Evolutionary conservation across 2,797 vertebrate species (phyloP), one percentile per base, ranked within the genome.

Genomic region (Pseudochaenichthys georgianus): DNA sequence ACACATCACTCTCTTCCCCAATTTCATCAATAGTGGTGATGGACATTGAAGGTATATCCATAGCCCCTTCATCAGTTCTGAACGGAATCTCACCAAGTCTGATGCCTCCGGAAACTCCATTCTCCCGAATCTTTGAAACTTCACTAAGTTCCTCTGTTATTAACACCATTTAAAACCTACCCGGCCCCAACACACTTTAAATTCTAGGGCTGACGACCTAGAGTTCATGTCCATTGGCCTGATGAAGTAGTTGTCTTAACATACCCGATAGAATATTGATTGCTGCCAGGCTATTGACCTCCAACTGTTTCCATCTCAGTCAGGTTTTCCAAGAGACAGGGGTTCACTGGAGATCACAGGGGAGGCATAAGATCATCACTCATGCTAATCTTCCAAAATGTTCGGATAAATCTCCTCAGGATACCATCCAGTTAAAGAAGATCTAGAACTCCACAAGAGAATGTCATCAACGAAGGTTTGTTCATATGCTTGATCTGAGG

Each of bases 121-220:
- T 92, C 81, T 91, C 87, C 79, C 41, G 83, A 78, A 92, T 81
- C 82, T 92, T 92, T 67, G 87, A 79, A 66, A 70, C 88, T 60
- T 87, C 89, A 68, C 58, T 65, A 78, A 84, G 75, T 70, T 91
- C 81, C 77, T 93, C 92, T 41, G 83, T 91, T 83, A 92, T 90
- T 79, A 91, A 87, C 85, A 95, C 93, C 95, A 96, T 95, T 95
- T 94, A 94, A 92, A 81, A 60, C 73, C 41, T 72, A 62, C 63
- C 57, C 47, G 9, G 34, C 51, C 72, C 46, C 50, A 15, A 53
- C 21, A 46, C 66, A 19, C 38, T 59, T 60, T 17, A 31, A 81
- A 65, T 62, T 69, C 1, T 43, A 43, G 50, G n/a, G 61, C 59
- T 67, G 73, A 83, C 64, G 45, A 73, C 42, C 62, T 23, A 66